These are phyloP conservation scores for Echinops telfairi DNA, from an alignment of 2,113 vertebrate species.

Conservation along the genomic window DNA sequence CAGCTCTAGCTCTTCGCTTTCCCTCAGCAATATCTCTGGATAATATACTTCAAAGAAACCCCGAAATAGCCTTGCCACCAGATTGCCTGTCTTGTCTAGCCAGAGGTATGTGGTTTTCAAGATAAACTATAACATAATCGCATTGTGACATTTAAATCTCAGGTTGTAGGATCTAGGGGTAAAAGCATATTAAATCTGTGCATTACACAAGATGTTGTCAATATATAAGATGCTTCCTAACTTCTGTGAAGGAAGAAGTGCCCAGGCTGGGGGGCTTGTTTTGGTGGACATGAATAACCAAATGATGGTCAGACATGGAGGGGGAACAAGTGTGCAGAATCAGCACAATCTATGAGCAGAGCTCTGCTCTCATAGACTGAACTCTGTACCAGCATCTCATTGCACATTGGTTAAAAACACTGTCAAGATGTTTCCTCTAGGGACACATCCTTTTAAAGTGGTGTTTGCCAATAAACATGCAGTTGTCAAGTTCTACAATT, in stretches of 20 bases:
- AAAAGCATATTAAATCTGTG: constrained; percentile 50
- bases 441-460: constrained; percentile 67
- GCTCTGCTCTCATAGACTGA: constrained; percentile 41
- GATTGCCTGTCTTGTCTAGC: constrained; percentile 51
- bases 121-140: constrained; percentile 67
- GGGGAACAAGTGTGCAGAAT: neutral
- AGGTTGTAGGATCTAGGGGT: neutral
- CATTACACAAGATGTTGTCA: constrained; percentile 17
- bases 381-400: constrained; percentile 61
- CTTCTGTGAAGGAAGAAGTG: constrained; percentile 32
- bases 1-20: constrained; percentile 41
- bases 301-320: constrained; percentile 9
- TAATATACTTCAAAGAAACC: constrained; percentile 59
- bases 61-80: constrained; percentile 32
- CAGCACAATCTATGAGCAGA: constrained; percentile 32
- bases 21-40: neutral
- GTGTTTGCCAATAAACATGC: constrained; percentile 68
- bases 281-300: constrained; percentile 45
- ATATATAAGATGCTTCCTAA: neutral
- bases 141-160: constrained; percentile 65
- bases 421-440: constrained; percentile 64
- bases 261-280: neutral
- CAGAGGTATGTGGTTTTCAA: constrained; percentile 63
- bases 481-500: constrained; percentile 67
- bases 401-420: constrained; percentile 61